A percentile compares a stretch with the other conserved stretches of the same genome.
Conservation (phyloP, 1,140 invertebrate species). For the Grapholita molesta region DNA sequence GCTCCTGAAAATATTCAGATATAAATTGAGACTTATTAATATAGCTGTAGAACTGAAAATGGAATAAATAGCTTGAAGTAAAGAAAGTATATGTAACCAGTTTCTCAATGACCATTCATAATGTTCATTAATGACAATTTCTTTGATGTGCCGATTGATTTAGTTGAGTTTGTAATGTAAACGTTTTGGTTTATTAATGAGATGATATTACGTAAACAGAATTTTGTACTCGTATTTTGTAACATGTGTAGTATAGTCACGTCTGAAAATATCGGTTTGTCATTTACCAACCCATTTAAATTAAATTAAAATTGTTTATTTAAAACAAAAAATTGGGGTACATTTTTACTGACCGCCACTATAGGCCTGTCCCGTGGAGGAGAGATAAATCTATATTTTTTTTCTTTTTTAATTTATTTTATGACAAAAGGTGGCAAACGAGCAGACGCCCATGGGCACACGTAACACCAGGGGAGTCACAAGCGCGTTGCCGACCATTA, state of each 20-base stretch:
- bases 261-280: too few species aligned
- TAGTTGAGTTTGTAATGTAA: not conserved
- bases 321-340: too few species aligned
- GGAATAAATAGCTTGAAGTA: not conserved
- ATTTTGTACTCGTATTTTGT: not conserved
- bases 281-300: too few species aligned
- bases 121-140: conserved; percentile 3
- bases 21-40: not conserved
- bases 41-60: not conserved
- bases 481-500: too few species aligned
- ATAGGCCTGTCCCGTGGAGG: too few species aligned
- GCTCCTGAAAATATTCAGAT: not conserved
- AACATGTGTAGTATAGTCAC: not conserved
- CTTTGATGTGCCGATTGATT: not conserved
- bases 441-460: too few species aligned
- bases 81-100: not conserved
- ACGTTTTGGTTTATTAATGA: not conserved
- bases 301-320: not conserved
- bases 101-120: not conserved
- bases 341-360: too few species aligned
- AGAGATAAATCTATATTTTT: too few species aligned
- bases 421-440: too few species aligned
- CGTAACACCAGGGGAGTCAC: too few species aligned
- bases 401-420: too few species aligned
- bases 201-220: not conserved